These are phyloP conservation scores for Platorchestia sp. DNA, from an alignment of 1,140 invertebrate genomes.

Conservation along the genomic window DNA sequence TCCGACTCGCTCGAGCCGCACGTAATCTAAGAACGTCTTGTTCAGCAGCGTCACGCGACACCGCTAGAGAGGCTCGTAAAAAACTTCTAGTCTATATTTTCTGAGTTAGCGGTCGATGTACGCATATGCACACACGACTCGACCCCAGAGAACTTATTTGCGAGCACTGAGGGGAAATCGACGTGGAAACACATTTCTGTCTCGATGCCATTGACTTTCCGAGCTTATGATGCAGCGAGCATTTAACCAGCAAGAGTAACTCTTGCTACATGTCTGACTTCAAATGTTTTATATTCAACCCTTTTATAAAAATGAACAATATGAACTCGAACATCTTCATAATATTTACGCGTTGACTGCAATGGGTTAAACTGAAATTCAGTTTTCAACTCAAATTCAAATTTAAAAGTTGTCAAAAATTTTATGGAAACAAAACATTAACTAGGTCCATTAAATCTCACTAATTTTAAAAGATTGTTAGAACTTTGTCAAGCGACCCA, in stretches of 20 bases:
- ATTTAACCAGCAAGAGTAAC: not conserved
- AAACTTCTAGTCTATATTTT: slow-evolving; percentile 1
- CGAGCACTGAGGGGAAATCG: not conserved
- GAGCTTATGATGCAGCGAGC: not conserved
- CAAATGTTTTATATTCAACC: not conserved
- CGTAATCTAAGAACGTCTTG: not conserved
- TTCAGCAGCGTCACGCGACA: not conserved
- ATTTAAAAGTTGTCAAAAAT: no score
- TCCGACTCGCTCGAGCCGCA: not conserved
- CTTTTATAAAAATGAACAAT: not conserved
- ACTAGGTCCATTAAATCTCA: no score
- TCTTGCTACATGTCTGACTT: not conserved
- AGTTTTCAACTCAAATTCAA: no score
- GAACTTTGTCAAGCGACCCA: no score
- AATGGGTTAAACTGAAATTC: no score
- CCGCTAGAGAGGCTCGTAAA: not conserved
- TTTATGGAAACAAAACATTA: no score
- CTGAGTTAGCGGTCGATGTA: not conserved
- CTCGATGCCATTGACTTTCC: not conserved
- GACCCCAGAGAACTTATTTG: not conserved
- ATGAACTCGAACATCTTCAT: not conserved
- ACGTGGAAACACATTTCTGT: not conserved
- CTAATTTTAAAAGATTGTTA: no score
- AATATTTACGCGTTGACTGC: not conserved
- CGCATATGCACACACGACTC: not conserved